phyloP scores from a whole-genome alignment of 1,140 invertebrate genomes.

The Andrena cerasifolii region DNA sequence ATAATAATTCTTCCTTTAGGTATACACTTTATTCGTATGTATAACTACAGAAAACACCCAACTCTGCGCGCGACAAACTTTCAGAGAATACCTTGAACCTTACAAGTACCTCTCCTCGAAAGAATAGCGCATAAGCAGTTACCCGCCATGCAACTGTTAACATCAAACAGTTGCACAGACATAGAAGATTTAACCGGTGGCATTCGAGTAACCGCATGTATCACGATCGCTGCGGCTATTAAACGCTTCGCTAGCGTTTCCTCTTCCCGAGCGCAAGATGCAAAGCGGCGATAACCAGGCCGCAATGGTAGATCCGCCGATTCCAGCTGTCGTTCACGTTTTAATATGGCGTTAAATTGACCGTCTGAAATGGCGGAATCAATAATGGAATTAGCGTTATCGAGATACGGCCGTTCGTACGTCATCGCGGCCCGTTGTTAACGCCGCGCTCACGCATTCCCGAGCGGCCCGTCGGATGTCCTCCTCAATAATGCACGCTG shows the following conservation, averaged over 20 bases:
- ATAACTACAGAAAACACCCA: no score
- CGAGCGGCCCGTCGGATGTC: not conserved
- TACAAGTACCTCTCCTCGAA: no score
- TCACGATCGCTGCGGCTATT: not conserved
- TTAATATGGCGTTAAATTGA: slow-evolving; percentile 13
- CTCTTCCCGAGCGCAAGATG: slow-evolving; percentile 1
- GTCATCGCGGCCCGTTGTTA: not conserved
- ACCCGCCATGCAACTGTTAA: no score
- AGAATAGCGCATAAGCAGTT: no score
- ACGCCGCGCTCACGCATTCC: not conserved
- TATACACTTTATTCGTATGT: no score
- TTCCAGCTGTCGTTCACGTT: not conserved
- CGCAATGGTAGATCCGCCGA: not conserved
- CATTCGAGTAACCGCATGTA: not conserved
- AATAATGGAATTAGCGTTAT: slow-evolving; percentile 10
- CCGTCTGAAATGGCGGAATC: not conserved
- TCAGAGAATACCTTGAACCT: no score
- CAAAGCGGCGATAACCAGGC: not conserved
- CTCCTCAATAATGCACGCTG: slow-evolving; percentile 10
- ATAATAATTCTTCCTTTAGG: no score
- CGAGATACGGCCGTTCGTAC: not conserved
- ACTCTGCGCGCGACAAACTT: no score
- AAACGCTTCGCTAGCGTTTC: not conserved
- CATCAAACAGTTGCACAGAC: no score
- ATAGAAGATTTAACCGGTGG: no score